Evolutionary conservation across 1,140 invertebrate genomes (phyloP), one percentile per base, ranked within the genome.

Genomic region (Portunus trituberculatus): DNA sequence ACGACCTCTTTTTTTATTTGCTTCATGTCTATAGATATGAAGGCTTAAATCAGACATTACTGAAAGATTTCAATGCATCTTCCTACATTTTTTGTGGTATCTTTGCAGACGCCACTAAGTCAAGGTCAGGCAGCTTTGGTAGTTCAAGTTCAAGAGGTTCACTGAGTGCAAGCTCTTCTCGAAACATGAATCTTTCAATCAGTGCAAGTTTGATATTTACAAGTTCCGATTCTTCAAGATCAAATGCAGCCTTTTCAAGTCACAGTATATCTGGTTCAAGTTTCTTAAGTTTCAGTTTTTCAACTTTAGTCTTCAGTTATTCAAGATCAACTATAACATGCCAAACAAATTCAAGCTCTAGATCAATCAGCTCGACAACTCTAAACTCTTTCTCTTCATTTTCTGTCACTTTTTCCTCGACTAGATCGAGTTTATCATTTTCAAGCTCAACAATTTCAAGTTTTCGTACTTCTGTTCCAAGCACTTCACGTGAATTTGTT

Each of bases 211-310:
- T 86, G n/a, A 52, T 28, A n/a, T 86, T 83, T 67, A 29, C 83
- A 48, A 94, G 84, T 67, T 67, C 28, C n/a, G 59, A 46, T 31
- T 76, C 83, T 29, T 94, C 82, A 59, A 89, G 46, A 31, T 94
- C 93, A 89, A 88, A 32, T 59, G 29, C 52, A 29, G n/a, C 29
- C 39, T 39, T 12, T 31, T 93, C 93, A 16, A 93, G 92, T 93
- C 84, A n/a, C 6, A 84, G 92, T 16, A 87, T 39, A 31, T 82
- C 91, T 39, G 83, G 91, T 32, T 82, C 67, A 46, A 84, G 28
- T 82, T 45, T 25, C 4, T 84, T 45, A 16, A 45, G 67, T 92
- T 39, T n/a, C n/a, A 92, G 45, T 76, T 39, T 31, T 28, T 76
- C n/a, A 12, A 89, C 14, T 45, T 45, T 32, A n/a, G 31, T 10